Conservation (phyloP, 2,888 invertebrate species). For the Xestobium rufovillosum region DNA sequence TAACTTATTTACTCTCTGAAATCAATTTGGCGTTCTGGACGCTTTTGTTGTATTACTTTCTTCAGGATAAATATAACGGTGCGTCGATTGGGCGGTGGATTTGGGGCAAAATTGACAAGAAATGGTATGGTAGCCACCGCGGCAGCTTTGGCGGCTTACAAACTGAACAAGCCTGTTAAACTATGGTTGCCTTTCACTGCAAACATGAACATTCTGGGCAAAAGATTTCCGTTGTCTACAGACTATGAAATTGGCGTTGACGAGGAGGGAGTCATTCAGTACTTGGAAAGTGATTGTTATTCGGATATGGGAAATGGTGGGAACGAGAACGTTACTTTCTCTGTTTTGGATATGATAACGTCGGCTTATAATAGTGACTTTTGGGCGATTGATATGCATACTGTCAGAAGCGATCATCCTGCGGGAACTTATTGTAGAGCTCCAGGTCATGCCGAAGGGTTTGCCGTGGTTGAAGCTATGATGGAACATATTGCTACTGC, state of each 20-base stretch:
- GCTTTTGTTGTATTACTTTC: conserved; percentile 39
- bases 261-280: conserved; percentile 58
- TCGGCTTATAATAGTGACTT: conserved; percentile 56
- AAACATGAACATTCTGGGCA: conserved; percentile 65
- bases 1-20: conserved; percentile 12
- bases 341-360: conserved; percentile 38
- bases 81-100: conserved; percentile 71
- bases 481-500: conserved; percentile 59
- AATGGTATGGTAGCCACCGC: conserved; percentile 52
- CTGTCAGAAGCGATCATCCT: conserved; percentile 54
- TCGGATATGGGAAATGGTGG: conserved; percentile 48
- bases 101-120: conserved; percentile 69
- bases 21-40: conserved; percentile 21
- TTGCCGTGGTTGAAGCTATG: conserved; percentile 54
- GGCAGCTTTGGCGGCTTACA: conserved; percentile 61
- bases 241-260: conserved; percentile 63
- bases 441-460: conserved; percentile 61
- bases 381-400: conserved; percentile 44
- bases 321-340: conserved; percentile 45
- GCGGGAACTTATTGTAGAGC: conserved; percentile 58
- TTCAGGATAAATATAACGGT: conserved; percentile 63
- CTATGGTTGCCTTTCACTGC: conserved; percentile 63
- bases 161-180: conserved; percentile 57
- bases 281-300: conserved; percentile 50
- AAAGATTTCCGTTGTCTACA: conserved; percentile 52